These are phyloP conservation scores for Scolopax mira DNA, from an alignment of 2,113 vertebrate species.

Conservation along the genomic window DNA sequence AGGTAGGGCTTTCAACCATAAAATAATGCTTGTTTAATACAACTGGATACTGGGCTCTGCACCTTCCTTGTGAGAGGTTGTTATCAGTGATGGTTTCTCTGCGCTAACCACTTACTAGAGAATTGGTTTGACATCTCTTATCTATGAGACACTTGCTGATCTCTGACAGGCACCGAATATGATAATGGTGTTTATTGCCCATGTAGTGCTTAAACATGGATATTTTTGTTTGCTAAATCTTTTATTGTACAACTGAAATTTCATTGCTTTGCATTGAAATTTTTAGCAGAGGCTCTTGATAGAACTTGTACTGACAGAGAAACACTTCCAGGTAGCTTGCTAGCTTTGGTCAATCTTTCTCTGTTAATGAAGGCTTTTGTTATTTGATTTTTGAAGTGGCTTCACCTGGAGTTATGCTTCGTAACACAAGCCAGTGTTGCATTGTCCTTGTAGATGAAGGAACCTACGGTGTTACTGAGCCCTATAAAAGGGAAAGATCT, in stretches of 20 bases:
- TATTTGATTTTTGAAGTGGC: neutral
- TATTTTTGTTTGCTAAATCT: constrained; percentile 5
- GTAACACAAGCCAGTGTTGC: neutral
- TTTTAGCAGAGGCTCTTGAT: neutral
- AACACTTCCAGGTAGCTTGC: neutral
- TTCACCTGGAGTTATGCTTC: neutral
- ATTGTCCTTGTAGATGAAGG: neutral
- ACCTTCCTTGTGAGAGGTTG: neutral
- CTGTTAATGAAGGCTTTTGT: neutral
- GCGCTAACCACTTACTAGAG: neutral
- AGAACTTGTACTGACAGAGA: neutral
- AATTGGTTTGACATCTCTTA: constrained; percentile 15
- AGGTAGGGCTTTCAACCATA: neutral
- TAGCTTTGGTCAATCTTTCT: neutral
- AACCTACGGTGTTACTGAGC: neutral
- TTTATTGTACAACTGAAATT: neutral
- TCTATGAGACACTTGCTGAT: neutral
- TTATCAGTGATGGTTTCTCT: neutral
- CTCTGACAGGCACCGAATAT: neutral
- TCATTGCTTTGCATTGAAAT: neutral
- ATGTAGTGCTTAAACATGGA: neutral
- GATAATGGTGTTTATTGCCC: neutral
- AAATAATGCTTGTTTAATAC: neutral
- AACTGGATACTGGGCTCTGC: neutral
- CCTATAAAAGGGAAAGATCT: neutral